Evolutionary conservation across 2,797 vertebrate species (phyloP), one percentile per base, ranked within the genome.

Genomic region (Austrolebias charrua): DNA sequence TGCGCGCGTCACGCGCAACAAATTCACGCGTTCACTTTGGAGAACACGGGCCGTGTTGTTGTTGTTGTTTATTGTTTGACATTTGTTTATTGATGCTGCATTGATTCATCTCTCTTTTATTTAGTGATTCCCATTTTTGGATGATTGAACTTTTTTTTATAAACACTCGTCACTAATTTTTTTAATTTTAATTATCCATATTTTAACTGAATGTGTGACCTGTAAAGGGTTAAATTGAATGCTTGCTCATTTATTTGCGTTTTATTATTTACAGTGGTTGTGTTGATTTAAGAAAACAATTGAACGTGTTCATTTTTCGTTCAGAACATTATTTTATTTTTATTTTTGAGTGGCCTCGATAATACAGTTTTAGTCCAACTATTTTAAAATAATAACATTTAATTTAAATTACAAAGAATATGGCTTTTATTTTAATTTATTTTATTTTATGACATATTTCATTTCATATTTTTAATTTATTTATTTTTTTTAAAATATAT

Each of bases 1-100:
- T 87, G 84, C 84, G 75, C 71, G 84, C 84, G 88, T 89, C 87
- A 89, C 86, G 71, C 84, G 84, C 6, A 80, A 83, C 78, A 60
- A 79, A 86, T 73, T 77, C 81, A 78, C 88, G 78, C 71, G 77
- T 84, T 87, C 66, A 16, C 52, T 83, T 83, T 83, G 69, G 73
- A 72, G 58, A 75, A 75, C 79, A 69, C 45, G 66, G 70, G 49
- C 43, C 54, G 61, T 57, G 78, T 79, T 76, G 71, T 73, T 75
- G 78, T 57, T 71, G 61, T 52, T 79, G 74, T 73, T 78, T 84
- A 76, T 82, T 80, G 71, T 88, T 80, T 88, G 69, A 73, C 68
- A 68, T 80, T 71, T 79, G 72, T 82, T 79, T 76, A 60, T 81
- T 81, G 42, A 69, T 66, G 59, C 16, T 61, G 73, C 69, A 57